Percentiles rank a stretch among this genome's conserved stretches.
Conservation (phyloP, 2,113 vertebrate genomes). For the Stegastes partitus region DNA sequence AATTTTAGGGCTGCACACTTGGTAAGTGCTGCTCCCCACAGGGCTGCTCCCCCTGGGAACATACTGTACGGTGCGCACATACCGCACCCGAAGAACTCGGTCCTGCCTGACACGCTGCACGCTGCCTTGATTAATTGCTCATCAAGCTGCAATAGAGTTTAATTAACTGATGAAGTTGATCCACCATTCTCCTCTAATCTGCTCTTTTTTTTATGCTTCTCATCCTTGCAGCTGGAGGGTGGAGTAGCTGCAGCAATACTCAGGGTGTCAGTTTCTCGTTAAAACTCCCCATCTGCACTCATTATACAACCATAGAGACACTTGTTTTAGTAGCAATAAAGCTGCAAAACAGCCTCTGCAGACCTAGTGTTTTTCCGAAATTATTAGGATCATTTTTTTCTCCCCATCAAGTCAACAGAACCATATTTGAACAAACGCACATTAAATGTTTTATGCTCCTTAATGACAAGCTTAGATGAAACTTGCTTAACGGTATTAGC, state of each 20-base stretch:
- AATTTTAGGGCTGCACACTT: conserved; percentile 66
- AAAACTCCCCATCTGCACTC: conserved; percentile 72
- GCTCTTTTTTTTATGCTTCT: conserved; percentile 63
- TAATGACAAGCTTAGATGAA: conserved; percentile 10
- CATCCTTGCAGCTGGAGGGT: conserved; percentile 77
- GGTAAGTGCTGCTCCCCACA: conserved; percentile 64
- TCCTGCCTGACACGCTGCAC: conserved; percentile 73
- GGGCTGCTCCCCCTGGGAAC: conserved; percentile 56
- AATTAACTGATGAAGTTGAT: conserved; percentile 86
- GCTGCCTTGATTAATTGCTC: conserved; percentile 87
- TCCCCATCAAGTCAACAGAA: conserved; percentile 41
- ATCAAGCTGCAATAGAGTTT: conserved; percentile 85
- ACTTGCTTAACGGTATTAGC: not conserved
- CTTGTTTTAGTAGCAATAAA: conserved; percentile 58
- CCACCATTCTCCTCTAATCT: conserved; percentile 78
- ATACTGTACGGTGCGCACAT: conserved; percentile 51
- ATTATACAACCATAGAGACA: conserved; percentile 61
- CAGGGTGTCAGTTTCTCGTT: conserved; percentile 65
- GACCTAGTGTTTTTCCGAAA: conserved; percentile 28
- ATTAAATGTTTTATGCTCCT: conserved; percentile 22
- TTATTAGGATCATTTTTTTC: conserved; percentile 30
- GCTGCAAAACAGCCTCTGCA: conserved; percentile 52
- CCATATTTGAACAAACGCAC: conserved; percentile 25
- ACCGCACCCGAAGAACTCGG: conserved; percentile 71
- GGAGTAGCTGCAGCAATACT: conserved; percentile 66